Evolutionary conservation across 2,113 vertebrate species (phyloP).

Genomic region (Archocentrus centrarchus): DNA sequence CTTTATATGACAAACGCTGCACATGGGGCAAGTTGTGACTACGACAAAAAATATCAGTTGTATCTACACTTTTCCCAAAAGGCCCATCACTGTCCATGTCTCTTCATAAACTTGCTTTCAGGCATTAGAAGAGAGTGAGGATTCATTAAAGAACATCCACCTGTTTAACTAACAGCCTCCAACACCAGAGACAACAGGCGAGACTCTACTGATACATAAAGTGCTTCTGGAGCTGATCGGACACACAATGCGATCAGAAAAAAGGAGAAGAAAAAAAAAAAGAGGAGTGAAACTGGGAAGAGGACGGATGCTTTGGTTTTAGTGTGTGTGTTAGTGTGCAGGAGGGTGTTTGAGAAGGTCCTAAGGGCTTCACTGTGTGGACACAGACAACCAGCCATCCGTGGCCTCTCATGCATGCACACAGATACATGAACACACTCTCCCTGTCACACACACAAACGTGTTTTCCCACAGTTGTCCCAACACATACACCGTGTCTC

Average conservation of each 20-base stretch:
- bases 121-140: not conserved
- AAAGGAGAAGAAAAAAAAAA: conserved; percentile 30
- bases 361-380: conserved; percentile 59
- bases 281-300: conserved; percentile 27
- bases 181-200: conserved; percentile 5
- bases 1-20: not conserved
- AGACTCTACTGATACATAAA: conserved; percentile 46
- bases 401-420: conserved; percentile 61
- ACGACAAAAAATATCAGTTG: not conserved
- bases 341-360: conserved; percentile 49
- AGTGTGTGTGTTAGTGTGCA: conserved; percentile 19
- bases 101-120: conserved; percentile 3
- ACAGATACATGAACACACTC: conserved; percentile 23
- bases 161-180: too few relatives aligned
- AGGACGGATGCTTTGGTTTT: conserved; percentile 17
- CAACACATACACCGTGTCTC: conserved; percentile 63
- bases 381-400: conserved; percentile 71
- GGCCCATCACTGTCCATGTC: not conserved
- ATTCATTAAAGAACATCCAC: too few relatives aligned
- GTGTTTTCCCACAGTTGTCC: conserved; percentile 71
- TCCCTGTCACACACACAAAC: conserved; percentile 25
- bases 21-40: not conserved
- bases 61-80: not conserved
- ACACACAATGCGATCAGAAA: conserved; percentile 28
- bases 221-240: conserved; percentile 29